Conservation (phyloP, 2,797 vertebrate species). For the Odontamblyopus lacepedii region DNA sequence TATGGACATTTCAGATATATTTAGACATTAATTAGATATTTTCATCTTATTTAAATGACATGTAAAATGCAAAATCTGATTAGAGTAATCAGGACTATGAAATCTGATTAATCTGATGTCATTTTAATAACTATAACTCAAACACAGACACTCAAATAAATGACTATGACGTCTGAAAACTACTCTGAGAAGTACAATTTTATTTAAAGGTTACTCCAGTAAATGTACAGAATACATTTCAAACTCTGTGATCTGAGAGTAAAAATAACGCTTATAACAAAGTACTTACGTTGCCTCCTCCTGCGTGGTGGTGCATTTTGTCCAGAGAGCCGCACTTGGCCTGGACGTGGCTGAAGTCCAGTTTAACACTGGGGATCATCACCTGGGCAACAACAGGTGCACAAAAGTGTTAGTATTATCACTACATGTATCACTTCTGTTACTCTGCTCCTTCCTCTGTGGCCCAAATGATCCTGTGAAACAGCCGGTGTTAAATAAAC, state of each 20-base stretch:
- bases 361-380: constrained; percentile 82
- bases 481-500: not conserved
- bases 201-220: too few species aligned
- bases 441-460: not conserved
- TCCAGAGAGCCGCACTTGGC: constrained; percentile 93
- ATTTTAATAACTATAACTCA: too few species aligned
- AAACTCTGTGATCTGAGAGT: not conserved
- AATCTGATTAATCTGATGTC: too few species aligned
- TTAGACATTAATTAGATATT: too few species aligned
- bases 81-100: too few species aligned
- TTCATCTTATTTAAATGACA: too few species aligned
- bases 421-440: not conserved
- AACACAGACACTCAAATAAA: too few species aligned
- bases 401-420: not conserved
- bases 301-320: constrained; percentile 87
- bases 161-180: too few species aligned
- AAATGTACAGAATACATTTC: too few species aligned
- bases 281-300: constrained; percentile 91
- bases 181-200: too few species aligned
- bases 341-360: constrained; percentile 89
- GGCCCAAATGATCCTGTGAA: not conserved
- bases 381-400: constrained; percentile 50
- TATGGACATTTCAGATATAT: too few species aligned
- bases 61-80: too few species aligned
- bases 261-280: not conserved